Percentiles rank a stretch among this genome's conserved stretches.
Conservation (phyloP, 2,888 invertebrate genomes). For the Mythimna ferrago region DNA sequence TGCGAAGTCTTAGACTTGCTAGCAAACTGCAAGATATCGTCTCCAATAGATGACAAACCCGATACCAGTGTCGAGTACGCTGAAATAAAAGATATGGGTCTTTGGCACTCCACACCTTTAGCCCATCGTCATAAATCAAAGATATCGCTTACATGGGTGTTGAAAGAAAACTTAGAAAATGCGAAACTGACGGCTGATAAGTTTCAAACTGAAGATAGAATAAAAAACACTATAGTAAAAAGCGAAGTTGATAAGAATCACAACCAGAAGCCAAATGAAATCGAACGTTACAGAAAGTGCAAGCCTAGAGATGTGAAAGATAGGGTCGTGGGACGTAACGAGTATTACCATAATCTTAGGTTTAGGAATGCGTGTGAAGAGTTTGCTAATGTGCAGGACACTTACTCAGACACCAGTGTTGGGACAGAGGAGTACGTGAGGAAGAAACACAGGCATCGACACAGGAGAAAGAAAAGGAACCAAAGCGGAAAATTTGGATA, state of each 20-base stretch:
- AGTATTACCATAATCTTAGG: constrained; percentile 87
- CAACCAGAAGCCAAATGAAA: constrained; percentile 74
- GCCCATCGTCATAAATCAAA: constrained; percentile 90
- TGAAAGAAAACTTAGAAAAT: constrained; percentile 92
- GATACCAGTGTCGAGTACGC: constrained; percentile 82
- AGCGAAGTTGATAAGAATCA: constrained; percentile 72
- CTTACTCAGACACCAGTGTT: constrained; percentile 81
- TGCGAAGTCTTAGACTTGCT: constrained; percentile 85
- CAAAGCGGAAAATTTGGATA: constrained; percentile 92
- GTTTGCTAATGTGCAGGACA: constrained; percentile 78
- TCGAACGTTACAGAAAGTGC: constrained; percentile 77
- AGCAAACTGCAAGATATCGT: constrained; percentile 81
- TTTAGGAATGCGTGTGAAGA: constrained; percentile 86
- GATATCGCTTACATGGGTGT: constrained; percentile 94
- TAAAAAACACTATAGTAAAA: constrained; percentile 66
- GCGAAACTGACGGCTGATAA: constrained; percentile 74
- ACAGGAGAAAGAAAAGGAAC: constrained; percentile 82
- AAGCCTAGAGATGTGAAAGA: constrained; percentile 74
- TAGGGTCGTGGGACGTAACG: constrained; percentile 85
- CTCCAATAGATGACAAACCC: constrained; percentile 68
- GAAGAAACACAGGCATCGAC: constrained; percentile 87
- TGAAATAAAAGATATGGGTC: constrained; percentile 87
- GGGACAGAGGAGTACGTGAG: constrained; percentile 84
- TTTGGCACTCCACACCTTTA: constrained; percentile 88
- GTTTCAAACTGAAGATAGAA: constrained; percentile 67